Evolutionary conservation across 2,888 invertebrate species (phyloP), one percentile per base, ranked within the genome.

Genomic region (Dicycla oo): DNA sequence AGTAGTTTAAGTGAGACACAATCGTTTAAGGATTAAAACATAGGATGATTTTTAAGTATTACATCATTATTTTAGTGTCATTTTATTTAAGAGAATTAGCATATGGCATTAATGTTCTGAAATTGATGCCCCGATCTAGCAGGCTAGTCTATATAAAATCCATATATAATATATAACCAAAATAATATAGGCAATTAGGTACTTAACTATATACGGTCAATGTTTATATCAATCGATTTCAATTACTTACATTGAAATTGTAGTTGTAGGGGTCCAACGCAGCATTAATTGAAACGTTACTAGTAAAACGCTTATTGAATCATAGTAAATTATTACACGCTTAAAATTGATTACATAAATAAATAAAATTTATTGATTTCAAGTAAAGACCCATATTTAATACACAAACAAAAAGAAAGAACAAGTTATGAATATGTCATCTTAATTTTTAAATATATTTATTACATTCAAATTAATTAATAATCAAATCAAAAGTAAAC

Each of bases 291-390:
- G 49, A 61, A 56, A 51, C 13, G 7, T 51, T 43, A 78, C 47
- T 30, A 45, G 43, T 63, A 38, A 34, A 67, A 54, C 38, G 58
- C 38, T n/a, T 38, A 67, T 73, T 40, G 63, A 51, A 63, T 63
- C 40, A n/a, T 23, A 40, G 1, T 54, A 23, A 51, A 78, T 51
- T 10, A 51, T 72, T 54, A 43, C 49, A 66, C 71, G 57, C 51
- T 6, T 20, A 78, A 72, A 62, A 62, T 66, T 73, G 45, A 66
- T n/a, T n/a, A n/a, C n/a, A n/a, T n/a, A n/a, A n/a, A n/a, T n/a
- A n/a, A n/a, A n/a, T n/a, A n/a, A n/a, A n/a, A n/a, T n/a, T n/a
- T n/a, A n/a, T n/a, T n/a, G n/a, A n/a, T n/a, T n/a, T n/a, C n/a
- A n/a, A n/a, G n/a, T n/a, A n/a, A n/a, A n/a, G n/a, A n/a, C n/a